Evolutionary conservation across 2,113 vertebrate species (phyloP).

Genomic region (Sceloporus tristichus): DNA sequence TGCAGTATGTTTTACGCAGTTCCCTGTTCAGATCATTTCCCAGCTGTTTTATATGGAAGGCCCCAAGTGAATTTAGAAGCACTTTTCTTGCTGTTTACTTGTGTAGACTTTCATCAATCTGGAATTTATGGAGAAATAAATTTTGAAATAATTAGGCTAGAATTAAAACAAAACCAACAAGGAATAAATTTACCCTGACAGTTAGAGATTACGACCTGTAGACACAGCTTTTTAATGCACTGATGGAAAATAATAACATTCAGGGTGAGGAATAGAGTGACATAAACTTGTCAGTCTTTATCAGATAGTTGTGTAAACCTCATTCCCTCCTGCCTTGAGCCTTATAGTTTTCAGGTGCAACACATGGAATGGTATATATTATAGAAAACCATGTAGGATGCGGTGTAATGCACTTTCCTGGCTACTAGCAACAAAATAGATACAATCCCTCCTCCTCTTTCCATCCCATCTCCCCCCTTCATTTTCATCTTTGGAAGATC

Average conservation of each 20-base stretch:
- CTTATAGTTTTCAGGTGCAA: not conserved
- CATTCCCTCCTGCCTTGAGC: not conserved
- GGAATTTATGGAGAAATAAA: slow-evolving; percentile 51
- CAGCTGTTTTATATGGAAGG: slow-evolving; percentile 55
- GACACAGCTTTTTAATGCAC: not conserved
- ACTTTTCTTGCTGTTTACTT: slow-evolving; percentile 29
- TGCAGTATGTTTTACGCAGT: slow-evolving; percentile 25
- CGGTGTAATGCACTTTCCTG: not conserved
- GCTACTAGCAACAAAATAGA: not conserved
- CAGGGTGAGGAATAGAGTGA: slow-evolving; percentile 4
- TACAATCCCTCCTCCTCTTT: not conserved
- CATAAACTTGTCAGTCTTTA: not conserved
- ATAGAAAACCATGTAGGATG: not conserved
- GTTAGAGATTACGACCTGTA: not conserved
- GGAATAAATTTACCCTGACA: slow-evolving; percentile 6
- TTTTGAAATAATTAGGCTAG: slow-evolving; percentile 55
- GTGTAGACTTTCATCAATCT: slow-evolving; percentile 30
- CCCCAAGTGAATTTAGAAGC: slow-evolving; percentile 20
- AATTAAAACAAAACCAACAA: not conserved
- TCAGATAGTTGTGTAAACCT: not conserved
- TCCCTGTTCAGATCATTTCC: slow-evolving; percentile 43
- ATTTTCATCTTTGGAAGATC: not conserved
- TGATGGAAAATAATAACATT: fast-evolving
- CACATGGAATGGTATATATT: not conserved
- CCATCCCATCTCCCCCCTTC: no score